A percentile compares a stretch with the other conserved stretches of the same genome.
Evolutionary conservation across 2,888 invertebrate species (phyloP).

Genomic region (Notodonta dromedarius): DNA sequence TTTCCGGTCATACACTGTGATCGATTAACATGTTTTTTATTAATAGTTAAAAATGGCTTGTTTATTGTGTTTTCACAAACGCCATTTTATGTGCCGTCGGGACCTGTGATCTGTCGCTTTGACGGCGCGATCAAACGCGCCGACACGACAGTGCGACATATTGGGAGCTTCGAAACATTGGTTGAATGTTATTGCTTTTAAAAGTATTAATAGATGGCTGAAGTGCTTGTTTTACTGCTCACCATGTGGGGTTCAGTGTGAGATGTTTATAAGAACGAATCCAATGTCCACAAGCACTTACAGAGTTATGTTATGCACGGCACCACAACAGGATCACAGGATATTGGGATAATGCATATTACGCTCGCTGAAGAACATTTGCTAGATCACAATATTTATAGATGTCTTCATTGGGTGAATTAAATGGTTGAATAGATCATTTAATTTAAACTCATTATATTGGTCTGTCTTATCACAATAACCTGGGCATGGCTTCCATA

Average conservation of each 20-base stretch:
- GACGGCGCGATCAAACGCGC: slow-evolving; percentile 70
- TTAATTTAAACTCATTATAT: no score
- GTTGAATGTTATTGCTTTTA: slow-evolving; percentile 39
- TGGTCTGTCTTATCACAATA: no score
- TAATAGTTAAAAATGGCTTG: slow-evolving; percentile 38
- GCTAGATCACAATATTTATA: no score
- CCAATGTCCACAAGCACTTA: background rate
- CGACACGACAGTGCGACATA: slow-evolving; percentile 72
- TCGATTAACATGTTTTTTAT: slow-evolving; percentile 45
- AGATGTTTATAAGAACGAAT: background rate
- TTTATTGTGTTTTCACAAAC: slow-evolving; percentile 52
- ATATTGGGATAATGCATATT: no score
- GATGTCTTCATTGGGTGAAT: no score
- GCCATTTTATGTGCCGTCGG: slow-evolving; percentile 49
- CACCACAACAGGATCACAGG: no score
- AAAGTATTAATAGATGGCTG: slow-evolving; percentile 37
- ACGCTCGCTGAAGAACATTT: no score
- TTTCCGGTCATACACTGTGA: slow-evolving; percentile 47
- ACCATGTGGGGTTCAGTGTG: background rate
- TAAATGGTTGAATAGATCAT: no score
- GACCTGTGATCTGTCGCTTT: slow-evolving; percentile 57
- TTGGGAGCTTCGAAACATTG: slow-evolving; percentile 54
- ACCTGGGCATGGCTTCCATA: no score
- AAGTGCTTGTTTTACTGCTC: slow-evolving; percentile 4
- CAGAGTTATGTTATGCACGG: no score